Evolutionary conservation across 92 coral and sea anemone genomes (phyloP), one percentile per base, ranked within the genome.

Genomic region (Epizoanthus ramosus): DNA sequence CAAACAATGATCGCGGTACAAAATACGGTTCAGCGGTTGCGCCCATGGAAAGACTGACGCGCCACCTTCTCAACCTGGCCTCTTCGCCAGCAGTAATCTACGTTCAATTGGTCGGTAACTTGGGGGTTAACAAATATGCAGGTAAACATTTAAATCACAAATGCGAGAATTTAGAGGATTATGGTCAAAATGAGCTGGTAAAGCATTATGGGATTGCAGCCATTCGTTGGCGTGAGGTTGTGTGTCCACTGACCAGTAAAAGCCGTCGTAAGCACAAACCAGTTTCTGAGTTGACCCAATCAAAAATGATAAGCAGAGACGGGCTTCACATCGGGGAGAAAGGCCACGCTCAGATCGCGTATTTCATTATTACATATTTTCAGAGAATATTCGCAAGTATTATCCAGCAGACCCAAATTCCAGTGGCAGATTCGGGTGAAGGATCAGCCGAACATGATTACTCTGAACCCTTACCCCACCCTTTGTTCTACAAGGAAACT

Each of bases 61-160:
- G 95, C 37, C 85, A 88, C 19, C 75, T 92, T 8, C 80, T 92
- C 3, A 81, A 57, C 31, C 71, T 92, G 9, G 72, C 85, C 7
- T 89, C 95, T 8, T 56, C 18, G 73, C 95, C 95, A 3, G 70
- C 87, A n/a, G 80, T 92, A 15, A 15, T 92, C 41, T 86, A 83
- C 56, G 82, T 91, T 16, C 71, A 87, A 12, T 74, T 91, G 43
- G 90, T 91, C 18, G 86, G 87, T 25, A 64, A 88, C 33, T 59
- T 76, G 43, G 68, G 83, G 9, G 52, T 79, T 41, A 59, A 80
- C 12, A 60, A 41, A 39, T 76, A 76, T 56, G 81, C 81, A 35
- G 81, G 70, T 23, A 76, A 76, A 14, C 59, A 31, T n/a, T 76
- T 76, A 57, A 76, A 76, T 68, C 81, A 57, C 6, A 33, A 60